These are phyloP conservation scores for Philypnodon macrostomus DNA, from an alignment of 2,797 vertebrate species.

Conservation along the genomic window DNA sequence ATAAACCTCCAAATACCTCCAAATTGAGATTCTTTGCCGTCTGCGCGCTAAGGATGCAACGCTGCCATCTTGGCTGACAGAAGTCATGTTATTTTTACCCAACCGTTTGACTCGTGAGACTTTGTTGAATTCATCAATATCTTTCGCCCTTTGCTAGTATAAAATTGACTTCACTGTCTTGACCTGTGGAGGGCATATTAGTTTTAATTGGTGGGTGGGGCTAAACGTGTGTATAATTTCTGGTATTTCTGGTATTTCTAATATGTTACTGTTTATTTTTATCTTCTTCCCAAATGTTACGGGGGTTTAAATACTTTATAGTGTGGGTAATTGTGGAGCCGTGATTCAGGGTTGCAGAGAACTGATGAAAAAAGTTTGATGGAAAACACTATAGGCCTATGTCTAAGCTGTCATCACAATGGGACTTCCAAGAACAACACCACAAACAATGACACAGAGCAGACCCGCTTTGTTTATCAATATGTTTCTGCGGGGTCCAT, in stretches of 20 bases:
- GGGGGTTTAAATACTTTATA: neutral
- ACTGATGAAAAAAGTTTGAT: conserved; percentile 12
- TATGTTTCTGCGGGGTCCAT: conserved; percentile 16
- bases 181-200: too few relatives aligned
- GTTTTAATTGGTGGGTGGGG: too few relatives aligned
- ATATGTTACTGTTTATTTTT: conserved; percentile 13
- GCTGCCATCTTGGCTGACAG: neutral
- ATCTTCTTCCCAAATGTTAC: conserved; percentile 2
- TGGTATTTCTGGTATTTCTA: too few relatives aligned
- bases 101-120: too few relatives aligned
- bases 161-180: too few relatives aligned
- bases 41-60: neutral
- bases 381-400: conserved; percentile 20
- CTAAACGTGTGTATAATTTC: too few relatives aligned
- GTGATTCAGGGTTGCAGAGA: conserved; percentile 15
- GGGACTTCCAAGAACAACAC: conserved; percentile 16
- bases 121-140: too few relatives aligned
- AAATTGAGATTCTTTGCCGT: neutral
- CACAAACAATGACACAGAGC: conserved; percentile 17
- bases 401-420: conserved; percentile 18
- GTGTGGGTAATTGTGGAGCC: conserved; percentile 13
- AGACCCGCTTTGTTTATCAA: conserved; percentile 13
- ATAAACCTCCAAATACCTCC: neutral
- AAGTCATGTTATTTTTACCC: too few relatives aligned
- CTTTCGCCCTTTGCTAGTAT: too few relatives aligned